Base-by-base conservation (phyloP, 2,797 vertebrate species). In the Ctenopoma kingsleyae region DNA sequence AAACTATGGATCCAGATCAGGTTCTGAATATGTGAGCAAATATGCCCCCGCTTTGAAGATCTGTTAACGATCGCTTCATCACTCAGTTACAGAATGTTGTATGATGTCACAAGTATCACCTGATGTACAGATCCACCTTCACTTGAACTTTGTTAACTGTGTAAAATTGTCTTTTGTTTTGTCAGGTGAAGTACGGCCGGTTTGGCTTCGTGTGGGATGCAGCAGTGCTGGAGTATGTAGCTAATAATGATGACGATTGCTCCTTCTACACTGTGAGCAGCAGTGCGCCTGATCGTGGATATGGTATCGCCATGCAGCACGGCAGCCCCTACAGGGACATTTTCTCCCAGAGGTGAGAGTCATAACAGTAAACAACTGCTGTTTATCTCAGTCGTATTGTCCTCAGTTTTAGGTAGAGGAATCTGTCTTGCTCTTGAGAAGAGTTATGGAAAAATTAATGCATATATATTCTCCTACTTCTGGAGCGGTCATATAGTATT, bases 181-280 rank as follows among this genome's bases (percentile, higher is more conserved):
- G 11, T 0, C 88, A 99, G 98, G 98, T 99, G 87, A 99, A 98
- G 85, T 91, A 95, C 0, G 97, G 98, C 54, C 97, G 96, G 67
- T 99, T 98, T 35, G 98, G 97, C 74, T 99, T 99, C 52, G 96
- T 99, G 13, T 99, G 98, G 98, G 98, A 99, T 2, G 95, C 97
- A 15, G 97, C 98, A 0, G 98, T 99, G 38, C 86, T 99, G 92
- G 97, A 99, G 86, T 99, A 99, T 0, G 95, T 97, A 44, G 96
- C 98, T 71, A 97, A 99, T 88, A 99, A 98, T 6, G 98, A 99
- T 0, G 96, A 97, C 1, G 98, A 99, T 51, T 99, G 98, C 65
- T 96, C 98, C 56, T 97, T 99, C 83, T 98, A 99, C 89, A 97
- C 97, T 0, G 90, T 98, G 0, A 96, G 95, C 71, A 99, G 94